Conservation (phyloP, 2,888 invertebrate genomes). For the Cephonodes hylas region DNA sequence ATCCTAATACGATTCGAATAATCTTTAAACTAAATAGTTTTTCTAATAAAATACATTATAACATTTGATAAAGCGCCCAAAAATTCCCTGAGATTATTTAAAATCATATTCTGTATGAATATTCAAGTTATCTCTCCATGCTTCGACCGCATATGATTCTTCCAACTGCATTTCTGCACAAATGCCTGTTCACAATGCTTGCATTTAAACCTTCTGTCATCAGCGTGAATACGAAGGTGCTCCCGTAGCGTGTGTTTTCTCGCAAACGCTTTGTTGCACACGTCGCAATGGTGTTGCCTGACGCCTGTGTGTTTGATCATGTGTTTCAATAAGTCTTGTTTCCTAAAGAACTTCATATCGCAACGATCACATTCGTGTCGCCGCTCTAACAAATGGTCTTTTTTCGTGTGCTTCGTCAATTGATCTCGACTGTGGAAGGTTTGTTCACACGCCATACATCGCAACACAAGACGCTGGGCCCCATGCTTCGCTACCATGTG, state of each 20-base stretch:
- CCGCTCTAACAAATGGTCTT: constrained; percentile 34
- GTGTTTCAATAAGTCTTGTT: constrained; percentile 50
- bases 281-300: constrained; percentile 58
- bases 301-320: constrained; percentile 60
- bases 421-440: constrained; percentile 28
- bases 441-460: constrained; percentile 48
- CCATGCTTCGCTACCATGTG: constrained; percentile 49
- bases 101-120: background rate
- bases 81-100: no score
- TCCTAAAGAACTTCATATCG: constrained; percentile 28
- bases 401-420: constrained; percentile 33
- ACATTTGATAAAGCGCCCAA: no score
- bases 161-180: constrained; percentile 40
- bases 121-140: constrained; percentile 32
- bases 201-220: constrained; percentile 38
- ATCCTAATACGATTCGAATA: no score
- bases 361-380: constrained; percentile 33
- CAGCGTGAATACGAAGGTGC: constrained; percentile 50
- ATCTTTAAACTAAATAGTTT: no score
- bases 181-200: constrained; percentile 32
- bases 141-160: constrained; percentile 41
- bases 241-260: constrained; percentile 48
- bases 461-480: constrained; percentile 27
- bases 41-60: no score
- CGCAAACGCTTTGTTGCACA: constrained; percentile 50